These are phyloP conservation scores for Acipenser ruthenus DNA, from an alignment of 2,797 vertebrate species.

Conservation along the genomic window DNA sequence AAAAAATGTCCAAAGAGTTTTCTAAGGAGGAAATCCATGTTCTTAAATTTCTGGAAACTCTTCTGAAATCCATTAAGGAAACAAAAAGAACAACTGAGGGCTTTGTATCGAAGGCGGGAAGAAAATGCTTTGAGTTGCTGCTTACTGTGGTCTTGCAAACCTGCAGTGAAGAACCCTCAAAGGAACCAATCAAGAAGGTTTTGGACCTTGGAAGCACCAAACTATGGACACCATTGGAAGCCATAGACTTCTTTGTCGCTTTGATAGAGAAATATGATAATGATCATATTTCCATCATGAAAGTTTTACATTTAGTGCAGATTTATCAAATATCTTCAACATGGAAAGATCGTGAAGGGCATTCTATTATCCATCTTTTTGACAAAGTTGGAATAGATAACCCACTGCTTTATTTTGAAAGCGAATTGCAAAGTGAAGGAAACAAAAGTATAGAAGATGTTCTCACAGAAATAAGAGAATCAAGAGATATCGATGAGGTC, in stretches of 20 bases:
- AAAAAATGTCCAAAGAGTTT: background rate
- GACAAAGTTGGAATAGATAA: background rate
- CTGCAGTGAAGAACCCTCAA: background rate
- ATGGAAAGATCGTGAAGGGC: background rate
- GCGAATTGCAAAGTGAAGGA: background rate
- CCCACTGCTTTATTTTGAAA: constrained; percentile 9
- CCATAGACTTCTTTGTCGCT: background rate
- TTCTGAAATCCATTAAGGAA: background rate
- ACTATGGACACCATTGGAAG: background rate
- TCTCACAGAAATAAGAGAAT: constrained; percentile 30
- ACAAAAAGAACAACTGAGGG: background rate
- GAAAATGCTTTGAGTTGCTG: background rate
- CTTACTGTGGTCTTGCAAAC: background rate
- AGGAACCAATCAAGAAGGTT: background rate
- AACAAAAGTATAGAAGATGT: constrained; percentile 37
- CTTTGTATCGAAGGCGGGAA: background rate
- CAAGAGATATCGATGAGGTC: constrained; percentile 12
- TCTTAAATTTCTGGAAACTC: background rate
- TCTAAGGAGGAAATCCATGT: background rate
- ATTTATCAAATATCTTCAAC: background rate
- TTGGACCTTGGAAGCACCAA: background rate
- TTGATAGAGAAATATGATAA: background rate
- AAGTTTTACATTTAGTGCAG: background rate
- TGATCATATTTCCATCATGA: background rate
- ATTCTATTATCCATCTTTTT: constrained; percentile 9